A percentile compares a stretch with the other conserved stretches of the same genome.
phyloP scores from a whole-genome alignment of 2,113 vertebrate species.

The Trinectes maculatus region DNA sequence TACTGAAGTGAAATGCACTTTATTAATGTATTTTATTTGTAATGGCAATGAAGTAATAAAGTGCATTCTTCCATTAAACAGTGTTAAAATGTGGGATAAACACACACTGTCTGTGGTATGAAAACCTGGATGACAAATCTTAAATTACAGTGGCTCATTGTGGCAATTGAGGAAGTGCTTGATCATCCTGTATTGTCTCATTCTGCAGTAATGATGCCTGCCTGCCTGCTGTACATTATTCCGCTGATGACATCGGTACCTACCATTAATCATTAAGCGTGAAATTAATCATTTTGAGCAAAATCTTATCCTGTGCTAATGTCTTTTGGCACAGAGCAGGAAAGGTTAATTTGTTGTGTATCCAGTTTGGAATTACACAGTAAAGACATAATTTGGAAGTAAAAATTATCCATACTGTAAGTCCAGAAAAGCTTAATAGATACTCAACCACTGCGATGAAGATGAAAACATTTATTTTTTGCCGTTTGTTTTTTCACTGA shows the following conservation, averaged over 20 bases:
- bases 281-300: conserved; percentile 18
- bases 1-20: not conserved
- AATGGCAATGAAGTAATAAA: conserved; percentile 1
- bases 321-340: not conserved
- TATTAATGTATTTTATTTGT: conserved; percentile 5
- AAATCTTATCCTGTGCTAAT: conserved; percentile 7
- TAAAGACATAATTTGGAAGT: not conserved
- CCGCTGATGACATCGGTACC: not conserved
- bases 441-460: not conserved
- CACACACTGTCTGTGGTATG: not conserved
- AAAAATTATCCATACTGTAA: not conserved
- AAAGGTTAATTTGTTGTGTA: conserved; percentile 6
- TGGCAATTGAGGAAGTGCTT: not conserved
- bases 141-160: not conserved
- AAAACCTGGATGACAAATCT: conserved; percentile 2
- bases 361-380: conserved; percentile 4
- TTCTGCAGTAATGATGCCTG: conserved; percentile 21
- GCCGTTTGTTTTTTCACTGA: too few relatives aligned
- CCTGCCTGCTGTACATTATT: conserved; percentile 7
- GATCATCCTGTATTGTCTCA: conserved; percentile 4
- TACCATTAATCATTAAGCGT: conserved; percentile 6
- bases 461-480: not conserved
- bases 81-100: not conserved
- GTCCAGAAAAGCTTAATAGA: not conserved
- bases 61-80: not conserved